phyloP scores from a whole-genome alignment of 2,797 vertebrate genomes.

The Masticophis lateralis region DNA sequence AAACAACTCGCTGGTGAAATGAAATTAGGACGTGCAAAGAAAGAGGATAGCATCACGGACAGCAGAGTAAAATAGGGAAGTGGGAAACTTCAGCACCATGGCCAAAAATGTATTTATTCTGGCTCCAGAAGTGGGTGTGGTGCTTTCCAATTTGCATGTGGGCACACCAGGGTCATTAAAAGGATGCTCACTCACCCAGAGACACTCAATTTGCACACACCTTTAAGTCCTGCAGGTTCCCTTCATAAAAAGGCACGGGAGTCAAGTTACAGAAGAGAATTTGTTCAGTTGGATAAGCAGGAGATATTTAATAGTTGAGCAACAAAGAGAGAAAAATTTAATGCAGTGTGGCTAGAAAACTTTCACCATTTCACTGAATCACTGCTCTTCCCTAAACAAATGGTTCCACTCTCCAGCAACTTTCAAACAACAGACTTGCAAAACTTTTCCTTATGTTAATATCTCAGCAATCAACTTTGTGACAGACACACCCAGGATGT shows the following conservation, averaged over 20 bases:
- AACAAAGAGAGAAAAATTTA: not conserved
- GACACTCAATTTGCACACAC: not conserved
- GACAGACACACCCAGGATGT: constrained; percentile 48
- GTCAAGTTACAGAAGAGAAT: not conserved
- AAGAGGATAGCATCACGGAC: not conserved
- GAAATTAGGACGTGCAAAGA: not conserved
- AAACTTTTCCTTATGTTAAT: not conserved
- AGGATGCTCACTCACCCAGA: not conserved
- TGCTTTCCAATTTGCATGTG: constrained; percentile 4
- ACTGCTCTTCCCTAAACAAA: not conserved
- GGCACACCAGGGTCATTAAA: not conserved
- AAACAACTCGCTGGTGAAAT: not conserved
- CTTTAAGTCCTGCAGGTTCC: not conserved
- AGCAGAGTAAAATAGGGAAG: not conserved
- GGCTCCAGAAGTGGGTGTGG: not conserved
- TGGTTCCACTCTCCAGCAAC: not conserved
- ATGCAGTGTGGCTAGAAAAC: not conserved
- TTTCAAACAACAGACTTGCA: not conserved
- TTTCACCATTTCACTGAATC: not conserved
- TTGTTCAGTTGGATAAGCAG: not conserved
- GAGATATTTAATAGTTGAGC: not conserved
- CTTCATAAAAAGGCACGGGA: not conserved
- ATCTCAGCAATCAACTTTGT: constrained; percentile 33
- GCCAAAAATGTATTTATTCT: not conserved
- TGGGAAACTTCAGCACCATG: not conserved